Base-by-base conservation (phyloP, 2,888 invertebrate species). In the Drosophila differens region DNA sequence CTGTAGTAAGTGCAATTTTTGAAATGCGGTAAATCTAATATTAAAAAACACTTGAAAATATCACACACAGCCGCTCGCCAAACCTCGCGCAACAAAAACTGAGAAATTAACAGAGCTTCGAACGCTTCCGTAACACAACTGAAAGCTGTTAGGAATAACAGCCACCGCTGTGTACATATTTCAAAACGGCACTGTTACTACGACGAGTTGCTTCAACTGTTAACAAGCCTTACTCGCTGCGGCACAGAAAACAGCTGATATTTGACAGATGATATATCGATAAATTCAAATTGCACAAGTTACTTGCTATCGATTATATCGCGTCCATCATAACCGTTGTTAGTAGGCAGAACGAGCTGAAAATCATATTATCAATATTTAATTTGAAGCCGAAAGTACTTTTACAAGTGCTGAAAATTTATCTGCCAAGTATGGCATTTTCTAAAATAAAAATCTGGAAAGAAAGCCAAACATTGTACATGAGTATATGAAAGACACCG, bases 71-170 rank as follows among this genome's bases (percentile, higher is more conserved):
- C 80, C 76, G 76, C 76, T 54, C 70, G 52, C 60, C 55, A 66
- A 80, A 74, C 81, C 66, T 63, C 69, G 58, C 78, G 74, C 78
- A 81, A 71, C 73, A 79, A 76, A 81, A 77, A 81, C 81, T 69
- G 68, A 69, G 57, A 63, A 63, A 66, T 76, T 63, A 63, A 78
- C 81, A 74, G 69, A 78, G 47, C 51, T 52, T 39, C 44, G 25
- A 37, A 53, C 53, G 60, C 57, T 79, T 73, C 55, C 52, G 58
- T 51, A 44, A 37, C 47, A 25, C 58, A 66, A 72, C 30, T 66
- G 55, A 58, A 33, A 9, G 35, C 68, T 76, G 79, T 68, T 59
- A 54, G 25, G 16, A 25, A 53, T 79, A 79, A 64, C 69, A 74
- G 62, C 39, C 30, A 35, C n/a, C 28, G 44, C 37, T 54, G 58